A percentile compares a stretch with the other conserved stretches of the same genome.
These are phyloP conservation scores for Mycetomoellerius zeteki DNA, from an alignment of 1,140 invertebrate genomes.

Conservation along the genomic window DNA sequence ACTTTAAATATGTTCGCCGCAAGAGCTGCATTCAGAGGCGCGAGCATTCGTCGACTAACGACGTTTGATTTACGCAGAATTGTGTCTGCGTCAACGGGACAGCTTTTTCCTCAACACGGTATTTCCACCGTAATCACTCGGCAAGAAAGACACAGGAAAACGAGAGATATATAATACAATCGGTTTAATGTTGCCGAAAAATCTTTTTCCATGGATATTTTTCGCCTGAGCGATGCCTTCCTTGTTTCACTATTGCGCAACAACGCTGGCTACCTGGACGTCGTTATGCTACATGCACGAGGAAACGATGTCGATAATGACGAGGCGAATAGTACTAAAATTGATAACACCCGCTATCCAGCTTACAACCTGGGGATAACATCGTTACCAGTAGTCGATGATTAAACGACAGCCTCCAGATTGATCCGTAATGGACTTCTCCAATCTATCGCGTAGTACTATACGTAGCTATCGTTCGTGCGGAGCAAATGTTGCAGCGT, in stretches of 20 bases:
- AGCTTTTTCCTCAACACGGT: background rate
- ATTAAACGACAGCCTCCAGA: constrained; percentile 56
- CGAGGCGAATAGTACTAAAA: constrained; percentile 45
- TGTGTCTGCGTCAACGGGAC: background rate
- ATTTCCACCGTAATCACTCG: background rate
- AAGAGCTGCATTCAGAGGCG: constrained; percentile 29
- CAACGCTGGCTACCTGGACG: background rate
- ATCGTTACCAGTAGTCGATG: constrained; percentile 50
- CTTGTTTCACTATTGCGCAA: background rate
- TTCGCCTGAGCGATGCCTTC: background rate
- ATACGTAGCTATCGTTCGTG: background rate
- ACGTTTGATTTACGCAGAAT: constrained; percentile 42
- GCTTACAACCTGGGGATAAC: constrained; percentile 26
- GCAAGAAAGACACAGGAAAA: background rate
- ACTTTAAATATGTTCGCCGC: constrained; percentile 61
- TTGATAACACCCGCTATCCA: constrained; percentile 56
- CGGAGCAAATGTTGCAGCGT: background rate
- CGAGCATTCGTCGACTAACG: constrained; percentile 44
- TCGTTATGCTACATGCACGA: constrained; percentile 4
- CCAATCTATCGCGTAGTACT: constrained; percentile 13
- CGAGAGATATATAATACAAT: background rate
- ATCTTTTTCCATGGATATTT: background rate
- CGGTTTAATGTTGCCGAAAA: constrained; percentile 17
- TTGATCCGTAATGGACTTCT: constrained; percentile 61
- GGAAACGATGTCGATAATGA: constrained; percentile 39